Evolutionary conservation across 2,888 invertebrate genomes (phyloP).

Genomic region (Zygothrica quintamaculata): DNA sequence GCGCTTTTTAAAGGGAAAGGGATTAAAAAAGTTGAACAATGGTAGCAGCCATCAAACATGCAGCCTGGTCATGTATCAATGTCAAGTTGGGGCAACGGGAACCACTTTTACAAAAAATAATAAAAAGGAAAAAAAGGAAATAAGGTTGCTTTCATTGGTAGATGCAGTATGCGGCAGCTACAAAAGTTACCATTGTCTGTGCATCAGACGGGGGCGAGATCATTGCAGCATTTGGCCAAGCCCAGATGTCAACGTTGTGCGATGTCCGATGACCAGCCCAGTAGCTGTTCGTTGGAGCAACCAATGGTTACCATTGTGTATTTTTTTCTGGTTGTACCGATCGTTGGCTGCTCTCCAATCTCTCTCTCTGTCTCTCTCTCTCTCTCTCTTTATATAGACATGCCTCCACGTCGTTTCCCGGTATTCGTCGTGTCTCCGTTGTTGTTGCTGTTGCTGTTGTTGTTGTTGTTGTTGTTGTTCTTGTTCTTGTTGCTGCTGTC

Average conservation of each 20-base stretch:
- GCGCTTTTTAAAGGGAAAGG: too few species aligned
- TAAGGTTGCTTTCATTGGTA: slow-evolving; percentile 46
- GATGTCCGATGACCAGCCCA: slow-evolving; percentile 47
- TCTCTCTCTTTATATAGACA: slow-evolving; percentile 57
- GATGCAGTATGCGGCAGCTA: slow-evolving; percentile 21
- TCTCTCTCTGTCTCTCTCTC: slow-evolving; percentile 6
- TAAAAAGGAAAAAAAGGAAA: slow-evolving; percentile 19
- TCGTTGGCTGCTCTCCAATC: slow-evolving; percentile 17
- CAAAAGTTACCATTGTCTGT: slow-evolving; percentile 64
- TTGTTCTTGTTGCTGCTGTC: slow-evolving; percentile 50
- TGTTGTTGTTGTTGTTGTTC: slow-evolving; percentile 5
- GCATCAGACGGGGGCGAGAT: slow-evolving; percentile 43
- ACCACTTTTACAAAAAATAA: too few species aligned
- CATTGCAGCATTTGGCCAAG: slow-evolving; percentile 42
- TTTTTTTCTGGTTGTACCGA: slow-evolving; percentile 17
- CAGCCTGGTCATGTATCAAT: slow-evolving; percentile 74
- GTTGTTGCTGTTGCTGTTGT: slow-evolving; percentile 15
- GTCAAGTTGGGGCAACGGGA: slow-evolving; percentile 61
- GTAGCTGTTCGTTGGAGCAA: slow-evolving; percentile 69
- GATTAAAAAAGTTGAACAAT: slow-evolving; percentile 66
- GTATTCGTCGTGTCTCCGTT: too few species aligned
- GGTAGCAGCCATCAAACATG: slow-evolving; percentile 73
- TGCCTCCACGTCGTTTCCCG: slow-evolving; percentile 24
- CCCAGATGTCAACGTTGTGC: slow-evolving; percentile 65
- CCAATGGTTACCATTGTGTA: slow-evolving; percentile 64